A percentile compares a stretch with the other conserved stretches of the same genome.
Conservation (phyloP, 2,888 invertebrate genomes). For the Leptura quadrifasciata region DNA sequence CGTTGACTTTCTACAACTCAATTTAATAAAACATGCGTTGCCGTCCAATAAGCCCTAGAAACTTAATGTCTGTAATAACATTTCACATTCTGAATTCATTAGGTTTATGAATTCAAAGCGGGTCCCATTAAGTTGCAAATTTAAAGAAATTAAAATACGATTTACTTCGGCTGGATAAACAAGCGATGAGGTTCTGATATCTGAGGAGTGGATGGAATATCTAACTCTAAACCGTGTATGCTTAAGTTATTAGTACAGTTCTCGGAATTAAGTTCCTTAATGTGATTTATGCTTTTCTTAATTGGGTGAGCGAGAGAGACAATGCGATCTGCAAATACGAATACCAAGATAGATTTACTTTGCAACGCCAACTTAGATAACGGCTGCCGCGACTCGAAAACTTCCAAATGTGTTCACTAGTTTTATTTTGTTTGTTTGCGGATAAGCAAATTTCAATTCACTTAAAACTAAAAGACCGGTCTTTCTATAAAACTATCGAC, state of each 20-base stretch:
- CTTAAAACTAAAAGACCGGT: conserved; percentile 26
- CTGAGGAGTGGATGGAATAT: conserved; percentile 59
- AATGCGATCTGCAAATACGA: conserved; percentile 42
- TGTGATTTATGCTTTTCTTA: conserved; percentile 68
- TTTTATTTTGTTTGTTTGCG: conserved; percentile 43
- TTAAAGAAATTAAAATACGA: conserved; percentile 64
- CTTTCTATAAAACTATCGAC: conserved; percentile 38
- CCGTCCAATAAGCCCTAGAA: no score
- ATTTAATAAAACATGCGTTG: no score
- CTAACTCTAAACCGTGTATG: conserved; percentile 60
- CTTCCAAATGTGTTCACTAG: conserved; percentile 41
- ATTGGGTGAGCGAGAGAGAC: conserved; percentile 64
- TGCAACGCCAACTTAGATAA: conserved; percentile 33
- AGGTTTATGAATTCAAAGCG: conserved; percentile 1
- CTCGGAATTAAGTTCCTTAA: conserved; percentile 65
- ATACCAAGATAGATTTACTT: conserved; percentile 33
- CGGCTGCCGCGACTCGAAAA: conserved; percentile 32
- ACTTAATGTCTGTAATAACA: not conserved
- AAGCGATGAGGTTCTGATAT: conserved; percentile 64
- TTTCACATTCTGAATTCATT: not conserved
- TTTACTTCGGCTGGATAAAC: conserved; percentile 63
- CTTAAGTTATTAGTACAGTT: conserved; percentile 68
- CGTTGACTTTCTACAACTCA: no score
- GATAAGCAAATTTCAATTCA: conserved; percentile 44
- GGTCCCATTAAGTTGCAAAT: conserved; percentile 46